These are phyloP conservation scores for Megaceryle torquata DNA, from an alignment of 2,113 vertebrate species.

Conservation along the genomic window DNA sequence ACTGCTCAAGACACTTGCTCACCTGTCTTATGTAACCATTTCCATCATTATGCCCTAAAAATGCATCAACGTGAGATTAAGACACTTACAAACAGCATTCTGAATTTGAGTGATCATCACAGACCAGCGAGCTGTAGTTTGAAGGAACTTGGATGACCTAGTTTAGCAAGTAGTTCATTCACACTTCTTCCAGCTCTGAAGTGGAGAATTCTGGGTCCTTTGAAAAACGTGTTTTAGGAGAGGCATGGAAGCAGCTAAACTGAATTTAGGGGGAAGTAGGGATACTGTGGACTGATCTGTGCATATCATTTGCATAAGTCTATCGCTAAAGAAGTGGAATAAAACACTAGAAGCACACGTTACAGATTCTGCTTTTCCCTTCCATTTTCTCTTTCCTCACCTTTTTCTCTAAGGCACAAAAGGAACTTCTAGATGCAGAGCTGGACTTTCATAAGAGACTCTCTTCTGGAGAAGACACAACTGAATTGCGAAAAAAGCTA, in stretches of 20 bases:
- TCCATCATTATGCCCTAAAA: neutral
- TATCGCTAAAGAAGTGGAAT: neutral
- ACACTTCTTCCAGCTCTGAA: neutral
- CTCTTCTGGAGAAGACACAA: conserved; percentile 94
- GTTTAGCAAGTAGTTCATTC: neutral
- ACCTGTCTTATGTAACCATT: neutral
- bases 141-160: neutral
- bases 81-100: neutral
- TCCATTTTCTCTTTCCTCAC: neutral
- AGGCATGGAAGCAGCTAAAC: neutral
- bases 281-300: neutral
- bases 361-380: neutral
- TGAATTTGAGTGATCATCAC: neutral
- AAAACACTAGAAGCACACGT: neutral
- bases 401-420: conserved; percentile 83
- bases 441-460: conserved; percentile 94
- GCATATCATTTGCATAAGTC: accelerated
- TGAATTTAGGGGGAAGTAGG: neutral
- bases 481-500: conserved; percentile 92
- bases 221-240: neutral
- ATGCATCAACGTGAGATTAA: neutral
- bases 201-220: neutral
- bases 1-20: neutral
- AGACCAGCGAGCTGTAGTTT: neutral
- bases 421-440: conserved; percentile 93